Conservation (phyloP, 1,140 invertebrate species). For the Cotesia typhae region DNA sequence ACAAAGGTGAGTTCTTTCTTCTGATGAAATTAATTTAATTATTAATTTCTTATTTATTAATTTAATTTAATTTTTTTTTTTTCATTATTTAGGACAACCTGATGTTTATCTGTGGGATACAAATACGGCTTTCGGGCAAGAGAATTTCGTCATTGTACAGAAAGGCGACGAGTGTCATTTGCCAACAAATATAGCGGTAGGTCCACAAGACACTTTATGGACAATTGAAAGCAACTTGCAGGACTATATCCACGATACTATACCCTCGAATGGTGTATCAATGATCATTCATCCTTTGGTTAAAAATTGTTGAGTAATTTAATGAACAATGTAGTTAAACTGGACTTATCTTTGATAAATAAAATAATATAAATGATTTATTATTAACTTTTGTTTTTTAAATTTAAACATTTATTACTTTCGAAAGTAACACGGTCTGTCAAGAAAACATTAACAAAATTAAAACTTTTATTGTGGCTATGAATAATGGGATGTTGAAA, state of each 20-base stretch:
- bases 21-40: too few species aligned
- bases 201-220: constrained; percentile 69
- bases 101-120: constrained; percentile 73
- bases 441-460: constrained; percentile 2
- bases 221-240: constrained; percentile 73
- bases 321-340: not conserved
- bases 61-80: not conserved
- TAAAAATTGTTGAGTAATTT: constrained; percentile 41
- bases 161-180: constrained; percentile 69
- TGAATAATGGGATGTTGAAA: not conserved
- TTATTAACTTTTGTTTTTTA: too few species aligned
- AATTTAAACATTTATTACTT: not conserved
- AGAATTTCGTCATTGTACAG: constrained; percentile 69
- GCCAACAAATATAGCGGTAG: constrained; percentile 70
- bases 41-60: too few species aligned
- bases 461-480: not conserved
- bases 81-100: constrained; percentile 60
- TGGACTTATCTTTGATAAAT: not conserved
- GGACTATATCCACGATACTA: constrained; percentile 69
- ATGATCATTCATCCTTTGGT: constrained; percentile 66
- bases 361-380: too few species aligned
- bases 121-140: constrained; percentile 65
- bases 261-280: constrained; percentile 68
- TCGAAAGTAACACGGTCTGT: not conserved
- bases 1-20: constrained; percentile 43